These are phyloP conservation scores for Ariolimax columbianus DNA, from an alignment of 2,888 invertebrate genomes.

Conservation along the genomic window DNA sequence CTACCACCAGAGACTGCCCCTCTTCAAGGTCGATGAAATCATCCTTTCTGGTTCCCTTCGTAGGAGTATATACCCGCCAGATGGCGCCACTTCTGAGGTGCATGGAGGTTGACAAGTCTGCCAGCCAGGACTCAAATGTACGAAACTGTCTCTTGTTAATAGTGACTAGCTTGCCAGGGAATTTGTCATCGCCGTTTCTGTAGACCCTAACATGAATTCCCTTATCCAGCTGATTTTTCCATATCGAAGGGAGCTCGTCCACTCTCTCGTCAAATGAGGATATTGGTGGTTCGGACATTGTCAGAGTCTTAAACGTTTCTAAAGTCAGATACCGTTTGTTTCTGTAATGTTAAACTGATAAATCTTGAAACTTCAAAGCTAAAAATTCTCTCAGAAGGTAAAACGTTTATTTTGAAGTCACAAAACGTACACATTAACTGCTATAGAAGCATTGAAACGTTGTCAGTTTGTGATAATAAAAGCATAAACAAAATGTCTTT, in stretches of 20 bases:
- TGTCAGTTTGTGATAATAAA: no score
- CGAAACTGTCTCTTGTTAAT: constrained; percentile 51
- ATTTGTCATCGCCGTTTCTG: constrained; percentile 53
- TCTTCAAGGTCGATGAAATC: constrained; percentile 51
- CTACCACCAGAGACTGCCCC: constrained; percentile 52
- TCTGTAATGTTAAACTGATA: no score
- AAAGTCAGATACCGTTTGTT: no score
- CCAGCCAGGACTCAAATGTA: constrained; percentile 54
- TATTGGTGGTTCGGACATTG: not conserved
- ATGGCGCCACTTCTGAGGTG: constrained; percentile 51
- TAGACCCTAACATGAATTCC: constrained; percentile 53
- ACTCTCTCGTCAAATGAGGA: constrained; percentile 31
- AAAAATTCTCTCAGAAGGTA: no score
- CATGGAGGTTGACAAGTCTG: constrained; percentile 51
- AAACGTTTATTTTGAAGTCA: no score
- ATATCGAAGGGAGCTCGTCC: constrained; percentile 50
- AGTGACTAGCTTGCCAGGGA: constrained; percentile 50
- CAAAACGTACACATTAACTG: no score
- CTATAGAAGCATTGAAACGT: no score
- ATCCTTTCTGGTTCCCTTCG: constrained; percentile 48
- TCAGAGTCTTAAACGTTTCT: not conserved
- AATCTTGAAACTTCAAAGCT: not conserved
- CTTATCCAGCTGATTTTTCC: constrained; percentile 47
- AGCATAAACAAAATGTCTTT: no score
- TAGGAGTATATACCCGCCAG: constrained; percentile 55